A percentile compares a stretch with the other conserved stretches of the same genome.
Evolutionary conservation across 2,113 vertebrate genomes (phyloP).

Genomic region (Synodontis membranacea): DNA sequence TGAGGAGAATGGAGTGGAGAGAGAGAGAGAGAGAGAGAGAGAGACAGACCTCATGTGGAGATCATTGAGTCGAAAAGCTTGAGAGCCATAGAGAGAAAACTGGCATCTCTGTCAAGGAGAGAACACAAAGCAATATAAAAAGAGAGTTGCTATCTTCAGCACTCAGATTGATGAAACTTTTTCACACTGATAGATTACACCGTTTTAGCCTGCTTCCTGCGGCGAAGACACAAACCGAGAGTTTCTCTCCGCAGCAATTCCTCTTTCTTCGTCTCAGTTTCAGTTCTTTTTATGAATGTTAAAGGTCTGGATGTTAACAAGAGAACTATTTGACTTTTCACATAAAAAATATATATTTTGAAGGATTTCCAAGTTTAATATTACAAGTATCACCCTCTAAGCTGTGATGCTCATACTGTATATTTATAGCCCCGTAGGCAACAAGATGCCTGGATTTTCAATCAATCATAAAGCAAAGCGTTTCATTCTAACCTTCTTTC

Average conservation of each 20-base stretch:
- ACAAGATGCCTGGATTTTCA: not conserved
- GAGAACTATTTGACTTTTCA: not conserved
- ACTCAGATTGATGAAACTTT: conserved; percentile 4
- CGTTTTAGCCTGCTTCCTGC: conserved; percentile 1
- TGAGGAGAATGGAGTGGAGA: conserved; percentile 2
- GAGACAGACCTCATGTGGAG: conserved; percentile 39
- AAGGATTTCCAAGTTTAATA: not conserved
- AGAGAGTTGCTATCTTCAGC: not conserved
- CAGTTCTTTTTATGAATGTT: not conserved
- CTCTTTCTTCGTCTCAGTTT: not conserved
- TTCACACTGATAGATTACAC: conserved; percentile 11
- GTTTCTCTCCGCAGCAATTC: not conserved
- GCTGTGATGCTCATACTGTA: not conserved
- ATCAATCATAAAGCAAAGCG: not conserved
- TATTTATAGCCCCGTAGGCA: not conserved
- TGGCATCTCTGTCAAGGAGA: conserved; percentile 3
- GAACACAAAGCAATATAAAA: conserved; percentile 25
- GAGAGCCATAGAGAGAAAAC: conserved; percentile 12
- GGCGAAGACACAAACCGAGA: not conserved
- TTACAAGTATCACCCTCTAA: not conserved
- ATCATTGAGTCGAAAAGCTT: conserved; percentile 34
- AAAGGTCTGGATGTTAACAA: not conserved
- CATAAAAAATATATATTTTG: not conserved
- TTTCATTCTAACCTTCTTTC: not conserved
- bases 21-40: not conserved